These are phyloP conservation scores for Pediacus dermestoides DNA, from an alignment of 2,888 invertebrate genomes.

Conservation along the genomic window DNA sequence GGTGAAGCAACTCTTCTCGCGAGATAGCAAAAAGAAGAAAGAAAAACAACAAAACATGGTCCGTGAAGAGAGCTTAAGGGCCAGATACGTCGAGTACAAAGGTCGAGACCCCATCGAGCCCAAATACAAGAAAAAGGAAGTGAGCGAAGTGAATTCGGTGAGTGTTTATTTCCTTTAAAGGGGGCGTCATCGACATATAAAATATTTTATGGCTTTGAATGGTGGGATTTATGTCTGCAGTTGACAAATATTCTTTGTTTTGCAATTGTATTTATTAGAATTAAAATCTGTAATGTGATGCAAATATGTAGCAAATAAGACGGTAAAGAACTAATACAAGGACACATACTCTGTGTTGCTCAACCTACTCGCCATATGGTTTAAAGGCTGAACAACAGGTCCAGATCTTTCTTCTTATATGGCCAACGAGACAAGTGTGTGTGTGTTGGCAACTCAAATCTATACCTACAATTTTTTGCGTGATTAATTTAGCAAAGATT, in stretches of 20 bases:
- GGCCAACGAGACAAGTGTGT: slow-evolving; percentile 1
- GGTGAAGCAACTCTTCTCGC: slow-evolving; percentile 73
- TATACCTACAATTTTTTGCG: too few species aligned
- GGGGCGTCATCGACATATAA: too few species aligned
- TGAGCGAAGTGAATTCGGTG: slow-evolving; percentile 42
- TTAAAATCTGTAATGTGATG: slow-evolving; percentile 17
- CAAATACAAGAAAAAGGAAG: slow-evolving; percentile 47
- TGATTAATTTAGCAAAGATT: too few species aligned
- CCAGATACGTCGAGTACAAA: slow-evolving; percentile 59
- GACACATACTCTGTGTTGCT: slow-evolving; percentile 25
- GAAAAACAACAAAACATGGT: slow-evolving; percentile 52
- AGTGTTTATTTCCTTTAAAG: too few species aligned
- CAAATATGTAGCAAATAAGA: slow-evolving; percentile 22
- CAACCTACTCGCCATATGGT: slow-evolving; percentile 34
- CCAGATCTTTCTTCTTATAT: slow-evolving; percentile 19
- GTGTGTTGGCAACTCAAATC: too few species aligned
- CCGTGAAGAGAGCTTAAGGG: slow-evolving; percentile 55
- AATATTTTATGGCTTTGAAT: too few species aligned
- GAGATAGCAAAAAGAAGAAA: slow-evolving; percentile 65
- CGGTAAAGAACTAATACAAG: slow-evolving; percentile 31
- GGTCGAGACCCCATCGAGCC: slow-evolving; percentile 50
- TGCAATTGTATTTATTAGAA: too few species aligned
- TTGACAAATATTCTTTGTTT: too few species aligned
- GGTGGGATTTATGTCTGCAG: too few species aligned
- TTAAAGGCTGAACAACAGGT: slow-evolving; percentile 30